phyloP scores from a whole-genome alignment of 2,888 invertebrate genomes.

The Chrysina gloriosa region DNA sequence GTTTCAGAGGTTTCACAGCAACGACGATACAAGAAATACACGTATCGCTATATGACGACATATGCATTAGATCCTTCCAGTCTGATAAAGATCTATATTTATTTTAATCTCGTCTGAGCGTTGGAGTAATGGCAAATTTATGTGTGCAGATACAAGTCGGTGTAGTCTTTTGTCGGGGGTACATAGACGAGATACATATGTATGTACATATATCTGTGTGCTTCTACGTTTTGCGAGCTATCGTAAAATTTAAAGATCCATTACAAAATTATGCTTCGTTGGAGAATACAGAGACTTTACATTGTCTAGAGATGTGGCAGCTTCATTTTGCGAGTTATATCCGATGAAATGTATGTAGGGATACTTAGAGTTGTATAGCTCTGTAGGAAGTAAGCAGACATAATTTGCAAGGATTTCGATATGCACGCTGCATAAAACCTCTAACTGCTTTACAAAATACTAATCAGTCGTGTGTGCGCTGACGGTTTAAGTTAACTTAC shows the following conservation, averaged over 20 bases:
- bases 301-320: constrained; percentile 14
- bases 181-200: neutral
- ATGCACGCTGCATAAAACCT: too few relatives aligned
- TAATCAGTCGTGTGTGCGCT: too few relatives aligned
- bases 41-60: too few relatives aligned
- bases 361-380: neutral
- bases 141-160: neutral
- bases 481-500: too few relatives aligned
- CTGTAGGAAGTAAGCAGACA: too few relatives aligned
- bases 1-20: too few relatives aligned
- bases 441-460: too few relatives aligned
- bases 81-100: constrained; percentile 15
- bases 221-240: neutral
- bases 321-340: constrained; percentile 19
- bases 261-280: constrained; percentile 20
- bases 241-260: constrained; percentile 34
- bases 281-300: constrained; percentile 6
- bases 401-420: too few relatives aligned
- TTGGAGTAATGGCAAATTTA: neutral
- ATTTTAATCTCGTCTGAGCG: neutral
- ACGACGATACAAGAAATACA: too few relatives aligned
- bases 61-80: too few relatives aligned
- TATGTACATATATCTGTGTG: neutral
- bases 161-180: neutral
- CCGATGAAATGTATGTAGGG: neutral